These are phyloP conservation scores for Castor canadensis DNA, from an alignment of 2,113 vertebrate species.

Conservation along the genomic window DNA sequence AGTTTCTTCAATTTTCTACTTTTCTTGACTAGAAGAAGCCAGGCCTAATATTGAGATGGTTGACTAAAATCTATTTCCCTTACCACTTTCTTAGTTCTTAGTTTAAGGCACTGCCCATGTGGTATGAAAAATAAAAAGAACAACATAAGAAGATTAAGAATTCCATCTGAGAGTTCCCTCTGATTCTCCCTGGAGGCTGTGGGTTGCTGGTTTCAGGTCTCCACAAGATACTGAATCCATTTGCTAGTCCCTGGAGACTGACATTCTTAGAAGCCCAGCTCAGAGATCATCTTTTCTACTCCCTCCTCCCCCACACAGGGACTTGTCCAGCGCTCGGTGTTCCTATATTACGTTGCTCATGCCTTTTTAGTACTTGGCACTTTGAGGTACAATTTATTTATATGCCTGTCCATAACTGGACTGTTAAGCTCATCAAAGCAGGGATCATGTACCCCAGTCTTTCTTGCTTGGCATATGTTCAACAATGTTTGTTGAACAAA, in stretches of 20 bases:
- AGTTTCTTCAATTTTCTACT: constrained; percentile 33
- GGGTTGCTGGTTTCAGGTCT: constrained; percentile 37
- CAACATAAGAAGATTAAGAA: constrained; percentile 26
- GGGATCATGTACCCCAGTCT: background rate
- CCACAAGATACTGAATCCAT: background rate
- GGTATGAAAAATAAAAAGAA: constrained; percentile 48
- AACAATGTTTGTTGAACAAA: background rate
- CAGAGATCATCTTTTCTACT: background rate
- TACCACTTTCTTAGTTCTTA: background rate
- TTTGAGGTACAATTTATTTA: background rate
- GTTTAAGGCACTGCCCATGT: background rate
- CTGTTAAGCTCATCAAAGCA: background rate
- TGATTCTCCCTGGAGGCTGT: background rate
- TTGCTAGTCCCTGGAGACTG: constrained; percentile 14
- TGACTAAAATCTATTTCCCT: background rate
- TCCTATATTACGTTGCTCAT: background rate
- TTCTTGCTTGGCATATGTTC: background rate
- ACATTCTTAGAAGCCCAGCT: background rate
- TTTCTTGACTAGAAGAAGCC: background rate
- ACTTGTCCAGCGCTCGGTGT: background rate
- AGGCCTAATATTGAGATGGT: background rate
- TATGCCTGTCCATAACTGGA: background rate
- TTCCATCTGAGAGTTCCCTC: constrained; percentile 41
- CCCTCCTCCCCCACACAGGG: background rate
- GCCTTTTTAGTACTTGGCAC: background rate